phyloP scores from a whole-genome alignment of 2,888 invertebrate species.

The Leptura quadrifasciata region DNA sequence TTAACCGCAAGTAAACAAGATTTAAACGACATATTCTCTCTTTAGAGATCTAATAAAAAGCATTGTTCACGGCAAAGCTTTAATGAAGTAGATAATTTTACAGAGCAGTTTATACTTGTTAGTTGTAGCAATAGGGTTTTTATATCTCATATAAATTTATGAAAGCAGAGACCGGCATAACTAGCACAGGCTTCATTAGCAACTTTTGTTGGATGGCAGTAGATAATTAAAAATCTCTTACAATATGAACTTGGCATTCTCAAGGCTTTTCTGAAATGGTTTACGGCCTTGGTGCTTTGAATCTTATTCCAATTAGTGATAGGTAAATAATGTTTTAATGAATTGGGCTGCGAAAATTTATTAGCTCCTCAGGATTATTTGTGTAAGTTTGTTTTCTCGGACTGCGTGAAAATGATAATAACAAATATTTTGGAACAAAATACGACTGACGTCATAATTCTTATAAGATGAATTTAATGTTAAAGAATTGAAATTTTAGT shows the following conservation, averaged over 20 bases:
- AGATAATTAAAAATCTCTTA: conserved; percentile 18
- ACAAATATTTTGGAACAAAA: too few relatives aligned
- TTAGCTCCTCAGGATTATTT: too few relatives aligned
- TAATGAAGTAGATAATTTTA: conserved; percentile 45
- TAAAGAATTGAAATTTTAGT: too few relatives aligned
- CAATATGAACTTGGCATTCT: not conserved
- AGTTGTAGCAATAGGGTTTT: conserved; percentile 5
- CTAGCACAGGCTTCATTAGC: conserved; percentile 19
- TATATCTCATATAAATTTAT: conserved; percentile 20
- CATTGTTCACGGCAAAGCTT: conserved; percentile 46
- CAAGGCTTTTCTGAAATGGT: not conserved
- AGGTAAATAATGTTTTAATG: too few relatives aligned
- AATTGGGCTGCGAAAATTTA: too few relatives aligned
- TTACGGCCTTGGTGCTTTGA: too few relatives aligned
- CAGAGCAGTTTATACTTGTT: conserved; percentile 39
- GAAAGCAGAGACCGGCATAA: conserved; percentile 10
- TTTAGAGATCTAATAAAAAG: conserved; percentile 44
- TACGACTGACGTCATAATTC: too few relatives aligned
- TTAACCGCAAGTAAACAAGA: conserved; percentile 36
- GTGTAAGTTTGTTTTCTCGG: too few relatives aligned
- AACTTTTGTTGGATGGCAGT: conserved; percentile 8
- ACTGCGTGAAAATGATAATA: too few relatives aligned
- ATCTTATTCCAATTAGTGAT: too few relatives aligned
- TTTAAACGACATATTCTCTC: conserved; percentile 45
- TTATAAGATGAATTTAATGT: too few relatives aligned